Base-by-base conservation (phyloP, 2,888 invertebrate species). In the Diadromus collaris region DNA sequence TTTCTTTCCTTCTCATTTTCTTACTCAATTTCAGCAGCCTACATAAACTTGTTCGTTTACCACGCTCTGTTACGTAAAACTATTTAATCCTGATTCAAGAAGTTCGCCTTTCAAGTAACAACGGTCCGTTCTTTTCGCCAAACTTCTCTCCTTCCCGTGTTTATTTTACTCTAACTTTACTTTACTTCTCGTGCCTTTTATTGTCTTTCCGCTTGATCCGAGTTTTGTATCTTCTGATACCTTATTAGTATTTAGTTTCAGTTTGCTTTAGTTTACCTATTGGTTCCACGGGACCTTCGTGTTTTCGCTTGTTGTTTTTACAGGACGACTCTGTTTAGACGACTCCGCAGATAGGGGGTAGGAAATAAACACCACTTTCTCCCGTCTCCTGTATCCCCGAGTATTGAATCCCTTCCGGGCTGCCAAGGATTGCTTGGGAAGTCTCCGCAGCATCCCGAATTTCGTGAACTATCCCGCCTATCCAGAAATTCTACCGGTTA, bases 401-500 rank as follows among this genome's bases (percentile, higher is more conserved):
- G 51, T 51, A 29, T 73, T 38, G 32, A 54, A 73, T 58, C 32
- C 63, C 72, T 54, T 72, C 41, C 29, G 72, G 56, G 21, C 32
- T 63, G 32, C 34, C 63, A 24, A 44, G 51, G 56, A 72, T 72
- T 54, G 10, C 29, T 44, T 51, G 19, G 29, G 41, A 56, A 61
- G 68, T 51, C 46, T 65, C 24, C 13, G 48, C 65, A 65, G 46
- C 34, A 61, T 78, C 56, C 61, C 38, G 46, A 61, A 41, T 56
- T 38, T 63, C 70, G 46, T 16, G 46, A 9, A 41, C 10, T 34
- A 61, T 60, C 16, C 27, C 60, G 32, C 48, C 34, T 58, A 19
- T 5, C 10, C 51, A 60, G 58, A 72, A 69, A 76, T 69, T 71
- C 24, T 56, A 41, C 61, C 56, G 60, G 34, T 48, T 60, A 72